Conservation (phyloP, 2,888 invertebrate species). For the Ornithoptera alexandrae region DNA sequence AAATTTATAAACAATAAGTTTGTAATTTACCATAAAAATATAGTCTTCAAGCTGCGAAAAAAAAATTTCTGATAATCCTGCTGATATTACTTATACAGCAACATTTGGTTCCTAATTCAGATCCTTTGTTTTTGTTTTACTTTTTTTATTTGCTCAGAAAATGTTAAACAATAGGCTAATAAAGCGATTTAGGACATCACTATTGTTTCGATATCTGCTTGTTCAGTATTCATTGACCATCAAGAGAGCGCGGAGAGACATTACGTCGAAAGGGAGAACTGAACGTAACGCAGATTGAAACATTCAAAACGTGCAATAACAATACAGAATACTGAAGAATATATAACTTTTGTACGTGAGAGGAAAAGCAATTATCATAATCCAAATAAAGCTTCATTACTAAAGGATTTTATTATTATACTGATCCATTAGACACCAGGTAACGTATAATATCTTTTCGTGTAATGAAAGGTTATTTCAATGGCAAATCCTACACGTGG, state of each 20-base stretch:
- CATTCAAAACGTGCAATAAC: slow-evolving; percentile 20
- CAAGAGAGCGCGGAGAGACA: slow-evolving; percentile 6
- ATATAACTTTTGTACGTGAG: slow-evolving; percentile 56
- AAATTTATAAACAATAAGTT: no score
- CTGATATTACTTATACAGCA: no score
- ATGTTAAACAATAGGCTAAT: not conserved
- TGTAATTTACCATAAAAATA: no score
- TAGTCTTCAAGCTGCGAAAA: not conserved
- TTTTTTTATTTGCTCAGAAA: not conserved
- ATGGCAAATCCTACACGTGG: no score
- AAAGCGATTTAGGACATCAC: slow-evolving; percentile 7
- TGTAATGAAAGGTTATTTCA: not conserved
- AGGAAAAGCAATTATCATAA: slow-evolving; percentile 45
- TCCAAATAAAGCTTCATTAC: slow-evolving; percentile 38
- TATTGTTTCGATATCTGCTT: slow-evolving; percentile 7
- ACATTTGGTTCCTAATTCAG: no score
- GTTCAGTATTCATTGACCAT: slow-evolving; percentile 12
- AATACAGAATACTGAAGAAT: slow-evolving; percentile 34
- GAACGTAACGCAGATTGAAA: slow-evolving; percentile 31
- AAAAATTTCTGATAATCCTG: not conserved
- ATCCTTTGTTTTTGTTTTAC: no score
- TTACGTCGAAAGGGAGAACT: slow-evolving; percentile 17
- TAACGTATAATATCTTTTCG: not conserved
- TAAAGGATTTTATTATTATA: not conserved
- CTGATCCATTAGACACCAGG: not conserved